A percentile compares a stretch with the other conserved stretches of the same genome.
These are phyloP conservation scores for Dufourea novaeangliae DNA, from an alignment of 1,140 invertebrate species.

Conservation along the genomic window DNA sequence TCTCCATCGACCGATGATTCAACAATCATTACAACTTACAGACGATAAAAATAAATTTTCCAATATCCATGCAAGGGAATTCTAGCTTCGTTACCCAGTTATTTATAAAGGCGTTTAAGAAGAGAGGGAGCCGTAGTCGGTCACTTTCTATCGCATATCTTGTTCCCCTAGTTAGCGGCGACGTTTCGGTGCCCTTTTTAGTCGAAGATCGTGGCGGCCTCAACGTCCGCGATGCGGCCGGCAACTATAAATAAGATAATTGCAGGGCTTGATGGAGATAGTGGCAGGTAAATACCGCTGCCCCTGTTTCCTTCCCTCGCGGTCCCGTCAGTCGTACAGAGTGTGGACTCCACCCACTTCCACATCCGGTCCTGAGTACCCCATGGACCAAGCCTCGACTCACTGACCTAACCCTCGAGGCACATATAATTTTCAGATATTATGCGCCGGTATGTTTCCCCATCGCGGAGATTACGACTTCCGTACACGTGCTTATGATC, in stretches of 20 bases:
- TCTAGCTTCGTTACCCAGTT: not conserved
- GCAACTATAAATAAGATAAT: conserved; percentile 64
- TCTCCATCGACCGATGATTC: too few relatives aligned
- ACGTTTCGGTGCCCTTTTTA: conserved; percentile 12
- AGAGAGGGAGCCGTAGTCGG: not conserved
- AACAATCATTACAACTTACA: too few relatives aligned
- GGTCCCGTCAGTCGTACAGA: not conserved
- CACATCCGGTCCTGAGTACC: conserved; percentile 44
- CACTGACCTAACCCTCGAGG: conserved; percentile 54
- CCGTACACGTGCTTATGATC: conserved; percentile 50
- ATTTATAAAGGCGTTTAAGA: not conserved
- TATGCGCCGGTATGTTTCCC: conserved; percentile 35
- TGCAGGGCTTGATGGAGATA: conserved; percentile 57
- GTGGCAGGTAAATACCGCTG: conserved; percentile 51
- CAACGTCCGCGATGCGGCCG: conserved; percentile 38
- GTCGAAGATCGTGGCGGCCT: not conserved
- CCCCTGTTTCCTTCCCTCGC: conserved; percentile 12
- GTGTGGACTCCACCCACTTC: conserved; percentile 36
- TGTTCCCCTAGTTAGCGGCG: not conserved
- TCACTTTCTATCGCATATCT: too few relatives aligned
- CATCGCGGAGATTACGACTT: conserved; percentile 41
- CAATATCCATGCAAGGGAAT: not conserved
- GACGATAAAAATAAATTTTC: not conserved
- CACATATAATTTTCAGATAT: conserved; percentile 47
- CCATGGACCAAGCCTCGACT: conserved; percentile 28